These are phyloP conservation scores for Uloborus diversus DNA, from an alignment of 1,140 invertebrate genomes.

Conservation along the genomic window DNA sequence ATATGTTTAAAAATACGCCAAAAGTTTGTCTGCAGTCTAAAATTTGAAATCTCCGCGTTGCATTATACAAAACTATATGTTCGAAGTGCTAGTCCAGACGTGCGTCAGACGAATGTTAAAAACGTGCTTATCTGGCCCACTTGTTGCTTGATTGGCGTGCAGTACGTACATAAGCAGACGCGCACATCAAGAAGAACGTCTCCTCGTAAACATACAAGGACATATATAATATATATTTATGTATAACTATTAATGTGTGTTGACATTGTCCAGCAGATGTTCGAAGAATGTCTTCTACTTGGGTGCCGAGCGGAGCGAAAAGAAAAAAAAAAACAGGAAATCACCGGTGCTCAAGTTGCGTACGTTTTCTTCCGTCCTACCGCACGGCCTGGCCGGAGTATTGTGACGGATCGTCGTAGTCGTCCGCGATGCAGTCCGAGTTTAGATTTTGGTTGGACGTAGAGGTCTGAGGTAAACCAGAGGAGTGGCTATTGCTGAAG, in stretches of 20 bases:
- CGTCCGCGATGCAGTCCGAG: conserved; percentile 39
- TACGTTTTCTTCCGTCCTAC: background rate
- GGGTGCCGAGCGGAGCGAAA: background rate
- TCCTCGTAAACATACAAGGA: background rate
- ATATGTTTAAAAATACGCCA: background rate
- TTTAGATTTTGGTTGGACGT: conserved; percentile 34
- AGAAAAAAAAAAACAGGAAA: background rate
- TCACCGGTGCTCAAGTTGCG: conserved; percentile 5
- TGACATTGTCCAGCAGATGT: background rate
- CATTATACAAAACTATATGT: conserved; percentile 13
- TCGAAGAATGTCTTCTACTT: background rate
- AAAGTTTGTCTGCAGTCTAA: background rate
- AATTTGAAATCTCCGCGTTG: background rate
- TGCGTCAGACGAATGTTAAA: background rate
- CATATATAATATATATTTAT: background rate
- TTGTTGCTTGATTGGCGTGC: background rate
- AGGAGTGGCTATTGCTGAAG: conserved; percentile 3
- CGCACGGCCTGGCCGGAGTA: conserved; percentile 16
- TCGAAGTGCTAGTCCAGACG: conserved; percentile 9
- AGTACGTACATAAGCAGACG: background rate
- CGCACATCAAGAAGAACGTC: background rate
- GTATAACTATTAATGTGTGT: background rate
- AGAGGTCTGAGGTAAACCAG: conserved; percentile 14
- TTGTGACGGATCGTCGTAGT: conserved; percentile 40
- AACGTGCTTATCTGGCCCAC: background rate